These are phyloP conservation scores for Sciaenops ocellatus DNA, from an alignment of 2,797 vertebrate species.

Conservation along the genomic window DNA sequence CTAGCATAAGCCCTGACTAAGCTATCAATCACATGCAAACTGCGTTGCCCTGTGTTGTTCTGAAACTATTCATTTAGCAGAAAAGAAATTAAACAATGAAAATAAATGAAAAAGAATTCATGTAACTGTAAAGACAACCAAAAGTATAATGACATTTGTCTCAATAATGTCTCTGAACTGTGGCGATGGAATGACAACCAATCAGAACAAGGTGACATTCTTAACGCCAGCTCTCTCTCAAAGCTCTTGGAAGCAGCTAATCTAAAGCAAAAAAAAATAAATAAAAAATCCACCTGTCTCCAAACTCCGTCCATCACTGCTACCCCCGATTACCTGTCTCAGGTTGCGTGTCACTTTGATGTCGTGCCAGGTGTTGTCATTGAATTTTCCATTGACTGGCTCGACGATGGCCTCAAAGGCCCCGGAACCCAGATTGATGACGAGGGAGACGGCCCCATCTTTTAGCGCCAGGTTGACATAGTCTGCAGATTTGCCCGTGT, in stretches of 20 bases:
- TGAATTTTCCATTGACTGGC: constrained; percentile 99
- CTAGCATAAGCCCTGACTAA: constrained; percentile 36
- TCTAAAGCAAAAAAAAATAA: constrained; percentile 40
- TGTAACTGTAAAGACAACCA: constrained; percentile 55
- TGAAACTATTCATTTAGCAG: not conserved
- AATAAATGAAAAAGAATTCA: constrained; percentile 53
- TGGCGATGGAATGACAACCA: constrained; percentile 81
- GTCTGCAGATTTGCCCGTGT: constrained; percentile 98
- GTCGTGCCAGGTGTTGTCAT: constrained; percentile 98
- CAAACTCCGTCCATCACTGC: constrained; percentile 62
- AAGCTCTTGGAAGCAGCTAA: constrained; percentile 68
- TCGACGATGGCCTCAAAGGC: constrained; percentile 99
- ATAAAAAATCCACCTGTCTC: constrained; percentile 50
- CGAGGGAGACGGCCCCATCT: constrained; percentile 95
- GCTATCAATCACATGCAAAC: constrained; percentile 41
- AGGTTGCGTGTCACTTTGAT: constrained; percentile 99
- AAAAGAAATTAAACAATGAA: constrained; percentile 60
- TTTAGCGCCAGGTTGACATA: constrained; percentile 99
- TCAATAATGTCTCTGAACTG: constrained; percentile 67
- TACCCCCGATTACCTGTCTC: constrained; percentile 94
- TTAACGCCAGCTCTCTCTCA: constrained; percentile 68
- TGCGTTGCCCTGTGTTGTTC: constrained; percentile 36
- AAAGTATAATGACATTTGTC: constrained; percentile 56
- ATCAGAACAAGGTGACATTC: constrained; percentile 76
- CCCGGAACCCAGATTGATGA: constrained; percentile 98